Base-by-base conservation (phyloP, 2,797 vertebrate species). In the Xerus rutilus region DNA sequence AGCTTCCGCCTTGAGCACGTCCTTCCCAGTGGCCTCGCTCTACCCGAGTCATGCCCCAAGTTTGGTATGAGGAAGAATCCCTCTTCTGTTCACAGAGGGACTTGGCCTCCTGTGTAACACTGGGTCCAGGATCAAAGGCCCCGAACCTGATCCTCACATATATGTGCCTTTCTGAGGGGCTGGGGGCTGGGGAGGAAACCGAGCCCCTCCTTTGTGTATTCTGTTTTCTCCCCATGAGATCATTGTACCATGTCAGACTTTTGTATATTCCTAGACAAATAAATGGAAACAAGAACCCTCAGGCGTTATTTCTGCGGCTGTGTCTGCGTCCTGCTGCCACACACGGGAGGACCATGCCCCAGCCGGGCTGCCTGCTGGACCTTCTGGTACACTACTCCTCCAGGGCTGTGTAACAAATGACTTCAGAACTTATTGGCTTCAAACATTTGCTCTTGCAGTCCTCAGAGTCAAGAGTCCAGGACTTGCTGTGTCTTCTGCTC, bases 261-360 rank as follows among this genome's bases (percentile, higher is more conserved):
- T 98, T 98, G 98, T 98, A 98, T 98, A 97, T 97, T 98, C 98
- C 98, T 98, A 97, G 98, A 98, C 93, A 97, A 98, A 98, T 98
- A 98, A 98, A 98, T 43, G 52, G 78, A 96, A 96, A 84, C 7
- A 12, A 93, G 54, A 65, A 77, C 57, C 25, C 32, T 89, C 91
- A 79, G 13, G 90, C 64, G 76, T 95, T 74, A 14, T 81, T 86
- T 14, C 21, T 84, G 39, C 32, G 43, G 25, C 45, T 65, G 2
- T 21, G 1, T 45, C n/a, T 86, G 20, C 15, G 49, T 52, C 23
- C 65, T 82, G 21, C 39, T 10, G 3, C 21, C 13, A 30, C 67
- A 30, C 45, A 12, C 9, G 30, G 65, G 32, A 35, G 73, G 47
- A 86, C 65, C 9, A 2, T 1, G 0, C 18, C 65, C 43, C 84